Evolutionary conservation across 2,797 vertebrate species (phyloP).

Genomic region (Vespertilio murinus): DNA sequence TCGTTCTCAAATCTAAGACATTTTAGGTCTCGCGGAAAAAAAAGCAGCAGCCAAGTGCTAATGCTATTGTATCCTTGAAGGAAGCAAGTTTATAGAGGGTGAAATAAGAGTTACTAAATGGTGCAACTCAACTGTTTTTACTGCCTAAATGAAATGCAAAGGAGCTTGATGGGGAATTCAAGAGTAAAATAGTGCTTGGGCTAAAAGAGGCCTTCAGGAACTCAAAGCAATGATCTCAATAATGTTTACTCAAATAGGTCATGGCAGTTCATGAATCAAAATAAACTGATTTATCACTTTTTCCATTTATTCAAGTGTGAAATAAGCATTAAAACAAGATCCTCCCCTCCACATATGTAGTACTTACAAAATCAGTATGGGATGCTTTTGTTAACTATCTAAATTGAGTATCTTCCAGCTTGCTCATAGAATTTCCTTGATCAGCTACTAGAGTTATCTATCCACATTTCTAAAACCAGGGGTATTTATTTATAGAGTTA

Average conservation of each 20-base stretch:
- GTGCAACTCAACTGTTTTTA: constrained; percentile 60
- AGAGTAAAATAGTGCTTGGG: background rate
- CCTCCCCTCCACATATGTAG: accelerated
- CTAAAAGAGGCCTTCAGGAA: background rate
- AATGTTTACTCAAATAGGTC: constrained; percentile 31
- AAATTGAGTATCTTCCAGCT: background rate
- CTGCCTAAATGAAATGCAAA: constrained; percentile 39
- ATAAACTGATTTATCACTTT: background rate
- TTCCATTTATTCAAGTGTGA: background rate
- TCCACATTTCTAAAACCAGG: background rate
- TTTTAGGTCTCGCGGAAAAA: constrained; percentile 34
- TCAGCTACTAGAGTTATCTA: no score
- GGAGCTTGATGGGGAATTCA: constrained; percentile 7
- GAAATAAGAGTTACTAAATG: constrained; percentile 76
- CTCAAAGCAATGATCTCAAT: background rate
- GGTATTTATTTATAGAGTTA: background rate
- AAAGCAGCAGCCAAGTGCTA: background rate
- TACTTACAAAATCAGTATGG: background rate
- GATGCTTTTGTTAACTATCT: background rate
- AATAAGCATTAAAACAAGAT: background rate
- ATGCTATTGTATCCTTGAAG: constrained; percentile 19
- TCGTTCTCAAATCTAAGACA: constrained; percentile 53
- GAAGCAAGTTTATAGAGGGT: constrained; percentile 66
- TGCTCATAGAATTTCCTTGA: background rate
- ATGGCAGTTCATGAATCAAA: background rate